These are phyloP conservation scores for Contarinia nasturtii DNA, from an alignment of 1,140 invertebrate genomes.

Conservation along the genomic window DNA sequence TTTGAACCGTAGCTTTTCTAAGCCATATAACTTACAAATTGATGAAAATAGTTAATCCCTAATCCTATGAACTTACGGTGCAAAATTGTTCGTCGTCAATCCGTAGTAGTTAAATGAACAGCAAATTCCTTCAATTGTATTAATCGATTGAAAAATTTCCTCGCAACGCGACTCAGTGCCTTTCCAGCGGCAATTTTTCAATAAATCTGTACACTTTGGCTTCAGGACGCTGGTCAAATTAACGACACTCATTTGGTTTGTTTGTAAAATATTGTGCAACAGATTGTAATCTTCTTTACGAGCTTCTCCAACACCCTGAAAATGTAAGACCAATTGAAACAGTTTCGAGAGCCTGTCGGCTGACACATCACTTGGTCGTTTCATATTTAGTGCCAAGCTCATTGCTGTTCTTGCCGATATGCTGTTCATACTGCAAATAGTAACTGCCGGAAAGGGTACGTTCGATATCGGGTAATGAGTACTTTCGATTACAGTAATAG, in stretches of 20 bases:
- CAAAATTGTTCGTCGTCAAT: constrained; percentile 17
- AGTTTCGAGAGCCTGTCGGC: constrained; percentile 10
- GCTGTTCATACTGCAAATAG: constrained; percentile 39
- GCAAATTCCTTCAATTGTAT: constrained; percentile 33
- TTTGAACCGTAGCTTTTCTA: no score
- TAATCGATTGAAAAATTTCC: constrained; percentile 32
- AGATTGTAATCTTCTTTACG: constrained; percentile 8
- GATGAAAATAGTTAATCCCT: background rate
- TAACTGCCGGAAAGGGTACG: constrained; percentile 40
- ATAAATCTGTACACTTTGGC: constrained; percentile 30
- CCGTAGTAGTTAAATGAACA: constrained; percentile 45
- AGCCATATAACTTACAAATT: no score
- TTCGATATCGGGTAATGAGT: constrained; percentile 40
- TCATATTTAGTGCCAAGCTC: constrained; percentile 9
- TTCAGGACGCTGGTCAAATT: constrained; percentile 20
- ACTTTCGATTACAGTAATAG: constrained; percentile 32
- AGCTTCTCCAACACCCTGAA: constrained; percentile 6
- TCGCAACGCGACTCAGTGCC: constrained; percentile 32
- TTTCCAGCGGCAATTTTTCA: constrained; percentile 43
- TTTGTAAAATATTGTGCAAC: constrained; percentile 22
- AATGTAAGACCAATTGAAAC: constrained; percentile 15
- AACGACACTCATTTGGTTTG: constrained; percentile 19
- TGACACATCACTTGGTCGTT: constrained; percentile 11
- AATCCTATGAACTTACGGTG: constrained; percentile 11
- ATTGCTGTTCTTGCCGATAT: constrained; percentile 15